Evolutionary conservation across 2,888 invertebrate species (phyloP), one percentile per base, ranked within the genome.

Genomic region (Lymantria monacha): DNA sequence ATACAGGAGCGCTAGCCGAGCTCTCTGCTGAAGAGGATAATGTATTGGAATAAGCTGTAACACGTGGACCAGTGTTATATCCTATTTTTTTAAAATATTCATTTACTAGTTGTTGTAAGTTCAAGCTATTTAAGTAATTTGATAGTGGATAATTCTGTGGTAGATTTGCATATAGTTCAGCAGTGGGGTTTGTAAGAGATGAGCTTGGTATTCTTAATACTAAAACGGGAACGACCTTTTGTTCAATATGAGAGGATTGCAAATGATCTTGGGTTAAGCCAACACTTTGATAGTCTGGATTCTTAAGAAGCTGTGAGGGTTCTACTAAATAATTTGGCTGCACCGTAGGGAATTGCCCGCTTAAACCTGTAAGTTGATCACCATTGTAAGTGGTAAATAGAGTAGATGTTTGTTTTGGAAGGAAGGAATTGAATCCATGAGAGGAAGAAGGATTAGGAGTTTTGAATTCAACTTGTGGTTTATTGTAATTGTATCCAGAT

Each of bases 141-240:
- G 93, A 91, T 31, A 92, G 74, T 1, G 93, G 93, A 67, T 93
- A 92, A 58, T 85, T 88, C 40, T 91, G 83, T 0, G 93, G 93
- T 50, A 93, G 71, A 63, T 93, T 92, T 0, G 93, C 89, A 68
- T 93, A 93, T 1, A 93, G 63, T 59, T 91, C 92, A 30, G 90
- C 89, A 8, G 87, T 78, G 0, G 92, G 91, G 66, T 92, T 92
- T 44, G 83, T 84, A 0, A 93, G 69, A 49, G 92, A 93, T 7
- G 92, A 92, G 52, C 92, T 93, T 42, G 92, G 93, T 37, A 93
- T 90, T 70, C 93, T 86, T 38, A 93, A 67, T 14, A 93, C 92
- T 56, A 93, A 80, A 11, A 93, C 93, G 7, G 93, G 93, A 7
- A 93, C 92, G 1, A 92, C 90, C 65, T 86, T 82, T 41, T 87